Evolutionary conservation across 2,888 invertebrate genomes (phyloP).

Genomic region (Tetramorium bicarinatum): DNA sequence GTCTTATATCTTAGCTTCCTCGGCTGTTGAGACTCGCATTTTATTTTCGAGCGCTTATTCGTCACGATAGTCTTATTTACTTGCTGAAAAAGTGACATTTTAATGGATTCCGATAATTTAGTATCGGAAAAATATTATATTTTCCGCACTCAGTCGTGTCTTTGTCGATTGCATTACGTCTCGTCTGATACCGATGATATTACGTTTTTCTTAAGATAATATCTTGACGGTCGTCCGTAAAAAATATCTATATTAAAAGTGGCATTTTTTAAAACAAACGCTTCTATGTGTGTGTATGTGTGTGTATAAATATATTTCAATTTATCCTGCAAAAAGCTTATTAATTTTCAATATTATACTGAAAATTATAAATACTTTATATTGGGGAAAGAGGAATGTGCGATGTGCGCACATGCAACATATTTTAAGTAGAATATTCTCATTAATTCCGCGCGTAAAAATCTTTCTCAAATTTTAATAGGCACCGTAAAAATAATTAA

Average conservation of each 20-base stretch:
- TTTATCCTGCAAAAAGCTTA: not conserved
- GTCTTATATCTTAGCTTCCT: slow-evolving; percentile 44
- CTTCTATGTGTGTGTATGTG: not conserved
- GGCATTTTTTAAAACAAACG: not conserved
- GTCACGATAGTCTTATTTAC: slow-evolving; percentile 65
- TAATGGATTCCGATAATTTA: slow-evolving; percentile 61
- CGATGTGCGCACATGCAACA: not conserved
- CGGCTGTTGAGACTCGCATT: slow-evolving; percentile 54
- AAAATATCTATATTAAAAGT: slow-evolving; percentile 8
- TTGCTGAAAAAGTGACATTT: slow-evolving; percentile 68
- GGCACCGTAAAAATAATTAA: slow-evolving; percentile 24
- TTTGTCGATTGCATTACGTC: slow-evolving; percentile 35
- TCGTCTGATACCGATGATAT: slow-evolving; percentile 3
- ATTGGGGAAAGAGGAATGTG: not conserved
- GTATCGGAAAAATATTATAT: slow-evolving; percentile 48
- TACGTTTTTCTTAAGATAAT: slow-evolving; percentile 25
- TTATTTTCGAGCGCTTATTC: slow-evolving; percentile 65
- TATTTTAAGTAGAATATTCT: slow-evolving; percentile 34
- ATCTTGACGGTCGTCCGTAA: not conserved
- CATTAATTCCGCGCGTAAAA: not conserved
- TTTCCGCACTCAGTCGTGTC: slow-evolving; percentile 18
- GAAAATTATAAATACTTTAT: not conserved
- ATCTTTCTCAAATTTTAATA: not conserved
- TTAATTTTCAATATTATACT: not conserved
- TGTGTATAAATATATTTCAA: not conserved